Evolutionary conservation across 2,797 vertebrate species (phyloP), one percentile per base, ranked within the genome.

Genomic region (Myotis myotis): DNA sequence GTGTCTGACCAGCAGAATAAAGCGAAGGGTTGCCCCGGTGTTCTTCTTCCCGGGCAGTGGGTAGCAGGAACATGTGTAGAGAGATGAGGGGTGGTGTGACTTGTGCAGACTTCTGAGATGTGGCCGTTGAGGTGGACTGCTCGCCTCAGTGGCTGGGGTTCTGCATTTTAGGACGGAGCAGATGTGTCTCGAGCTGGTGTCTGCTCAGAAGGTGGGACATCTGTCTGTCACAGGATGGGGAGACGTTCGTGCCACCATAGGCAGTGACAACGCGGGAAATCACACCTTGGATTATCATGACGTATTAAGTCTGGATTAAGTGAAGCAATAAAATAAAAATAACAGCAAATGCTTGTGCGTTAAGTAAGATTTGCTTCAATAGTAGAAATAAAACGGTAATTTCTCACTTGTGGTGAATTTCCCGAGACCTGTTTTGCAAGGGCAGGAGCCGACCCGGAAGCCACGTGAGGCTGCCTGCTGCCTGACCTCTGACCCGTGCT

Each of bases 211-310:
- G 89, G 95, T 81, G 85, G 95, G 87, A 78, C 87, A 84, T 71
- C 80, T 92, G 94, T 87, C 95, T 96, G 78, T 96, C 97, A 94
- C 7, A 44, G 75, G 76, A 81, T 0, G 70, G 88, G 92, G 86
- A 96, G 88, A 86, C 6, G 41, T 64, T 89, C 68, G 30, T 64
- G 81, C 92, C n/a, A 0, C 80, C 53, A 62, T 60, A 88, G 92
- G 17, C 30, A 88, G 68, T 96, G 88, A 92, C 89, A 87, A 89
- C 36, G 53, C 4, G 49, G 93, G 90, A 87, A 96, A 85, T 79
- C 80, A 94, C 96, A 93, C 95, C 95, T 38, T 64, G 11, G 92
- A 84, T 94, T 89, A 93, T 94, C 95, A 76, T 47, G 55, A 92
- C 79, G 87, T 76, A 83, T 93, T 89, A 88, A 80, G 94, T 76